Evolutionary conservation across 2,113 vertebrate genomes (phyloP).

Genomic region (Argyrosomus japonicus): DNA sequence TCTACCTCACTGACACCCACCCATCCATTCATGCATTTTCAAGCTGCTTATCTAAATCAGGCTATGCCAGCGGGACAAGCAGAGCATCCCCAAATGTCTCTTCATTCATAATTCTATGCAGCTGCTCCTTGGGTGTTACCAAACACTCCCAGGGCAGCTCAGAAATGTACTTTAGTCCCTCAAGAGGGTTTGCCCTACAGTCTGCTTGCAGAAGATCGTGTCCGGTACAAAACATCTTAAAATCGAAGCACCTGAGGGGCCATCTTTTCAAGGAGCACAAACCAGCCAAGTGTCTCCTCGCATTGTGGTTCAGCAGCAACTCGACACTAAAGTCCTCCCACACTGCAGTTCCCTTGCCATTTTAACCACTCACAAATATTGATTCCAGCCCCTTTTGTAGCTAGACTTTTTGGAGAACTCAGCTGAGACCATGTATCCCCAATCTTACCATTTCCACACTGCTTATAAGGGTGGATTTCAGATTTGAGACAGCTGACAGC

Average conservation of each 20-base stretch:
- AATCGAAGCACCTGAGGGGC: constrained; percentile 28
- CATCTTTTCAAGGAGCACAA: constrained; percentile 28
- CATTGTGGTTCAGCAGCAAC: constrained; percentile 36
- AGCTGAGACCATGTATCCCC: background rate
- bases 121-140: constrained; percentile 46
- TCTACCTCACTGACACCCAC: constrained; percentile 33
- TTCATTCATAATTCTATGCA: constrained; percentile 49
- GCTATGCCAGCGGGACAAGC: constrained; percentile 49
- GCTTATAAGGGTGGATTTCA: constrained; percentile 34
- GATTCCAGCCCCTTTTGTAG: constrained; percentile 16
- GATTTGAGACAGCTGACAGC: constrained; percentile 8
- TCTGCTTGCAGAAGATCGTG: constrained; percentile 35
- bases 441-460: constrained; percentile 10
- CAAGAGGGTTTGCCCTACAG: constrained; percentile 31
- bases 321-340: constrained; percentile 30
- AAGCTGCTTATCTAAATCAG: constrained; percentile 61
- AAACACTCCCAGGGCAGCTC: constrained; percentile 38
- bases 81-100: constrained; percentile 33
- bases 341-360: constrained; percentile 40
- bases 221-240: constrained; percentile 24
- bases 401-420: constrained; percentile 38
- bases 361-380: constrained; percentile 37
- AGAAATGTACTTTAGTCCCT: constrained; percentile 31
- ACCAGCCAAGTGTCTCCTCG: constrained; percentile 22
- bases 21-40: constrained; percentile 41